These are phyloP conservation scores for Nesoenas mayeri DNA, from an alignment of 2,113 vertebrate genomes.

Conservation along the genomic window DNA sequence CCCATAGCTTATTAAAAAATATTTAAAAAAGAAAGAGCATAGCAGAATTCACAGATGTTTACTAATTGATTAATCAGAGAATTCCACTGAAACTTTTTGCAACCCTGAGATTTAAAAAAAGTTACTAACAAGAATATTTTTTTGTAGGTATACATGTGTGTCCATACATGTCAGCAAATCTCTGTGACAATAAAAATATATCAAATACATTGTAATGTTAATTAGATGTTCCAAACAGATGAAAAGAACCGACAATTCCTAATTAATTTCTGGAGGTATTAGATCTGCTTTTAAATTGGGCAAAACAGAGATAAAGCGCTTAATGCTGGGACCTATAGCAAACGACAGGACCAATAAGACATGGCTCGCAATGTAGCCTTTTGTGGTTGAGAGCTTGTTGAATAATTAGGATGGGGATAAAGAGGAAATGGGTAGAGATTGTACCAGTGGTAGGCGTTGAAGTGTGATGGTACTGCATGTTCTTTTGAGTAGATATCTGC, in stretches of 20 bases:
- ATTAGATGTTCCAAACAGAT: constrained; percentile 24
- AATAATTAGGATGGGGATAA: constrained; percentile 62
- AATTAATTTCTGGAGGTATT: constrained; percentile 50
- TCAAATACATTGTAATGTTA: constrained; percentile 36
- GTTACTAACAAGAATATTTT: background rate
- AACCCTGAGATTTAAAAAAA: constrained; percentile 6
- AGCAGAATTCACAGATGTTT: background rate
- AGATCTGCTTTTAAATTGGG: constrained; percentile 53
- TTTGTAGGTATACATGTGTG: background rate
- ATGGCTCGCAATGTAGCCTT: constrained; percentile 28
- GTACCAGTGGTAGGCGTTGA: constrained; percentile 71
- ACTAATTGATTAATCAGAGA: constrained; percentile 30
- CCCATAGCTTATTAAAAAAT: background rate
- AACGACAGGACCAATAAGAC: constrained; percentile 36
- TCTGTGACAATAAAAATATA: constrained; percentile 1
- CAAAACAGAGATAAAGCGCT: constrained; percentile 6
- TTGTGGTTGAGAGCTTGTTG: constrained; percentile 64
- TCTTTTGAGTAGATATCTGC: constrained; percentile 76
- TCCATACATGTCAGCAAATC: background rate
- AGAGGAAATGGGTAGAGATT: constrained; percentile 65
- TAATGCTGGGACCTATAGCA: constrained; percentile 25
- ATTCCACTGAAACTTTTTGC: constrained; percentile 22
- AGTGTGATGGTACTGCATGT: constrained; percentile 74
- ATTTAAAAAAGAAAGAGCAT: background rate
- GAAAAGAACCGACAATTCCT: constrained; percentile 36